Conservation (phyloP, 1,140 invertebrate genomes). For the Parapsyche elsis region DNA sequence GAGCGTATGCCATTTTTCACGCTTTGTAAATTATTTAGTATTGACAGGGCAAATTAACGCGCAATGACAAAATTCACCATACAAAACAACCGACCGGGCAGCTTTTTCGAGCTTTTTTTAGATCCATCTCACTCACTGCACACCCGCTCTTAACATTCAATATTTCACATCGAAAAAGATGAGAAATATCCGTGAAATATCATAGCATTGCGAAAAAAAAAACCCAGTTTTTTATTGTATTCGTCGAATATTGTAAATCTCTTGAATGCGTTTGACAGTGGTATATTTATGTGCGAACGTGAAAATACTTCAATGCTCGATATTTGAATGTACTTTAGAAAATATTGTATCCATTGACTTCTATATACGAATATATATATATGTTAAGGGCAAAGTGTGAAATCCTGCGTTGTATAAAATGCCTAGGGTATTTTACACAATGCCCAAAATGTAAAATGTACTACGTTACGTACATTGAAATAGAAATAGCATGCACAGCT, state of each 20-base stretch:
- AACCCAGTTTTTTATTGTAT: background rate
- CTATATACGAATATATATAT: too few species aligned
- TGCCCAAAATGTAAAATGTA: too few species aligned
- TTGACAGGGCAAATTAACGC: conserved; percentile 33
- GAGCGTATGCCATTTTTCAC: conserved; percentile 20
- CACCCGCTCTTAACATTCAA: background rate
- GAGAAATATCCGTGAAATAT: background rate
- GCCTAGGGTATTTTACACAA: too few species aligned
- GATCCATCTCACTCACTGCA: too few species aligned
- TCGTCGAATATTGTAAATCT: conserved; percentile 3
- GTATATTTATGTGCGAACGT: conserved; percentile 18
- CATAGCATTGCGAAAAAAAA: background rate
- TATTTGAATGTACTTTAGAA: too few species aligned
- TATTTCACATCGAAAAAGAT: background rate
- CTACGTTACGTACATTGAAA: too few species aligned
- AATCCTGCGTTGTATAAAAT: too few species aligned
- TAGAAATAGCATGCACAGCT: too few species aligned
- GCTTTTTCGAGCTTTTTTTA: too few species aligned
- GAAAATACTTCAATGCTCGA: background rate
- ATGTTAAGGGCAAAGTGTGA: too few species aligned
- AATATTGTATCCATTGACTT: too few species aligned
- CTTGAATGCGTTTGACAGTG: conserved; percentile 25
- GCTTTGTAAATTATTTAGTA: conserved; percentile 34
- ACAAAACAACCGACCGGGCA: too few species aligned
- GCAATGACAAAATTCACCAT: background rate